A percentile compares a stretch with the other conserved stretches of the same genome.
Conservation (phyloP, 2,888 invertebrate genomes). For the Desoria tigrina region DNA sequence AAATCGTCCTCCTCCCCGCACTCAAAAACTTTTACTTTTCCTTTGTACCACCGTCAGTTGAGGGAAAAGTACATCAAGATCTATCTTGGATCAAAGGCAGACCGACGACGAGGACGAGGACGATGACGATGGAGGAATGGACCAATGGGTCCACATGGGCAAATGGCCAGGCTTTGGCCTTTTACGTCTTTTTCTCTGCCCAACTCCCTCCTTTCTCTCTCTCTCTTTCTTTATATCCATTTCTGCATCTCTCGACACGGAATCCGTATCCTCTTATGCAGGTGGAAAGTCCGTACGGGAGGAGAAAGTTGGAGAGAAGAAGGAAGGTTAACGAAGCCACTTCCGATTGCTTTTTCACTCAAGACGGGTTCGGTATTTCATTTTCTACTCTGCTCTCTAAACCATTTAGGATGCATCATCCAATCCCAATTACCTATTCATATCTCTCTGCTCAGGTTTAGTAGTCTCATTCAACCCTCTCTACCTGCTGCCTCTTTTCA, state of each 20-base stretch:
- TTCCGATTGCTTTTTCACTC: constrained; percentile 8
- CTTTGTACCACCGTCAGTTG: constrained; percentile 16
- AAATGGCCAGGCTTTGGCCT: constrained; percentile 17
- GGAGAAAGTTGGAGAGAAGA: not conserved
- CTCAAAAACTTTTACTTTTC: constrained; percentile 19
- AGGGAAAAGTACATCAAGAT: constrained; percentile 18
- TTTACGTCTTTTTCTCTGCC: constrained; percentile 6
- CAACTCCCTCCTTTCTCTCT: not conserved
- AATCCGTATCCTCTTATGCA: not conserved
- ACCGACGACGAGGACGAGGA: constrained; percentile 6
- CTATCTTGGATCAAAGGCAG: constrained; percentile 19
- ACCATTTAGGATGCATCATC: constrained; percentile 7
- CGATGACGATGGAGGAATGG: constrained; percentile 14
- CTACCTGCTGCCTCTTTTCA: not conserved
- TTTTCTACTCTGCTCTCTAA: constrained; percentile 6
- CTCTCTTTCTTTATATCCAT: not conserved
- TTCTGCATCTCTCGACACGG: not conserved
- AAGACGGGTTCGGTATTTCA: not conserved
- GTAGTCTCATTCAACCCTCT: not conserved
- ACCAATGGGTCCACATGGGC: constrained; percentile 30
- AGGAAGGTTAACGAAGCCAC: not conserved
- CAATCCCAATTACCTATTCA: constrained; percentile 12
- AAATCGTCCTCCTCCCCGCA: constrained; percentile 21
- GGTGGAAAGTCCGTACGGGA: not conserved
- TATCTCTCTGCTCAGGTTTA: not conserved